Conservation (phyloP, 1,140 invertebrate species). For the Colletes latitarsis region DNA sequence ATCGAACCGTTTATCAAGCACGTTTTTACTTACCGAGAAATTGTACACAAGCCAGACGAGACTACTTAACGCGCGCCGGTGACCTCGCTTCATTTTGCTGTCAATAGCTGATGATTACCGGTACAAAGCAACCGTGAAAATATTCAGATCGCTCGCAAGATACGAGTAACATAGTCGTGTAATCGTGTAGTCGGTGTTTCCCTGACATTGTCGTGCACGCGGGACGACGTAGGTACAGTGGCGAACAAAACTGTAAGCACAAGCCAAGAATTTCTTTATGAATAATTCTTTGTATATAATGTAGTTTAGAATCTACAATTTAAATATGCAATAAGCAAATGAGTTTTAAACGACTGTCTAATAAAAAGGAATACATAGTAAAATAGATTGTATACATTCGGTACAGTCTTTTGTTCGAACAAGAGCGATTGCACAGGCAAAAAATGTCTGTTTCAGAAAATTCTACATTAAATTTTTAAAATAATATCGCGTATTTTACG, state of each 20-base stretch:
- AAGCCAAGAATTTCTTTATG: too few relatives aligned
- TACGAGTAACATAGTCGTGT: constrained; percentile 25
- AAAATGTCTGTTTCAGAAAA: too few relatives aligned
- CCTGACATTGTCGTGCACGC: not conserved
- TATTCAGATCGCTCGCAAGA: constrained; percentile 28
- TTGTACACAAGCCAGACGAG: constrained; percentile 12
- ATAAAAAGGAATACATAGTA: too few relatives aligned
- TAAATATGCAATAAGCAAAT: too few relatives aligned
- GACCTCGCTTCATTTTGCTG: constrained; percentile 15
- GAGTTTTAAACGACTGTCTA: too few relatives aligned
- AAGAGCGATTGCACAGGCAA: not conserved
- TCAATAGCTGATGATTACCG: constrained; percentile 38
- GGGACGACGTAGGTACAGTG: too few relatives aligned
- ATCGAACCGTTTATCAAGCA: not conserved
- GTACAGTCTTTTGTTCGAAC: not conserved
- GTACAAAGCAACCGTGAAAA: constrained; percentile 42
- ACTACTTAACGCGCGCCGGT: constrained; percentile 8
- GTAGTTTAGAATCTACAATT: too few relatives aligned
- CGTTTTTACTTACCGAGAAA: constrained; percentile 26
- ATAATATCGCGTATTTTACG: too few relatives aligned
- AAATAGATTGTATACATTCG: too few relatives aligned
- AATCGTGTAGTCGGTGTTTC: constrained; percentile 12
- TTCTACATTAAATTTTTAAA: too few relatives aligned
- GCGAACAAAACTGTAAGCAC: too few relatives aligned
- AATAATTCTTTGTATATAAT: too few relatives aligned